Percentiles rank a stretch among this genome's conserved stretches.
phyloP scores from a whole-genome alignment of 2,888 invertebrate genomes.

The Hirtodrosophila histrioides region DNA sequence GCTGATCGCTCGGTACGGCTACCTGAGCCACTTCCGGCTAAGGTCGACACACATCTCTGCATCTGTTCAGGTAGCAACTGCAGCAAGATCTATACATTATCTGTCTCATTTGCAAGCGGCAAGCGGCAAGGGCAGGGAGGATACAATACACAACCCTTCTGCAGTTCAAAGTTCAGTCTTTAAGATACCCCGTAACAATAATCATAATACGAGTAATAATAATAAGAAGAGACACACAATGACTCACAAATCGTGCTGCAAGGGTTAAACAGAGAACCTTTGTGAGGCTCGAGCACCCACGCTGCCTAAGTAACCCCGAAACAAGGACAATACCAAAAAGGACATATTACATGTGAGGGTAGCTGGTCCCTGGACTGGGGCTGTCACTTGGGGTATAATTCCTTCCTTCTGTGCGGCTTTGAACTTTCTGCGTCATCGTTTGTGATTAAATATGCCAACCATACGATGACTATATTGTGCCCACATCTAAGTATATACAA shows the following conservation, averaged over 20 bases:
- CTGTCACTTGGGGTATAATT: slow-evolving; percentile 66
- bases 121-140: too few species aligned
- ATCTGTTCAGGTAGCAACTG: slow-evolving; percentile 44
- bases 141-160: slow-evolving; percentile 30
- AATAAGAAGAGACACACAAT: slow-evolving; percentile 33
- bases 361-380: slow-evolving; percentile 28
- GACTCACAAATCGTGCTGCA: slow-evolving; percentile 31
- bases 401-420: slow-evolving; percentile 53
- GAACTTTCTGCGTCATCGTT: slow-evolving; percentile 80
- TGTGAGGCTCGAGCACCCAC: slow-evolving; percentile 42
- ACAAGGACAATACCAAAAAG: slow-evolving; percentile 33
- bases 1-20: slow-evolving; percentile 32
- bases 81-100: slow-evolving; percentile 17
- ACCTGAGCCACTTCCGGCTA: slow-evolving; percentile 73
- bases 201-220: slow-evolving; percentile 53
- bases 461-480: slow-evolving; percentile 53
- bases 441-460: slow-evolving; percentile 73
- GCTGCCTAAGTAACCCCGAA: slow-evolving; percentile 29
- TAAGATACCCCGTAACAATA: slow-evolving; percentile 49
- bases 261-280: slow-evolving; percentile 35
- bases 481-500: slow-evolving; percentile 12
- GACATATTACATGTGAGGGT: slow-evolving; percentile 28
- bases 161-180: slow-evolving; percentile 67
- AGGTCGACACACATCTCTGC: slow-evolving; percentile 4
- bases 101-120: slow-evolving; percentile 7